A percentile compares a stretch with the other conserved stretches of the same genome.
Conservation (phyloP, 2,888 invertebrate genomes). For the Aphodius granarius region DNA sequence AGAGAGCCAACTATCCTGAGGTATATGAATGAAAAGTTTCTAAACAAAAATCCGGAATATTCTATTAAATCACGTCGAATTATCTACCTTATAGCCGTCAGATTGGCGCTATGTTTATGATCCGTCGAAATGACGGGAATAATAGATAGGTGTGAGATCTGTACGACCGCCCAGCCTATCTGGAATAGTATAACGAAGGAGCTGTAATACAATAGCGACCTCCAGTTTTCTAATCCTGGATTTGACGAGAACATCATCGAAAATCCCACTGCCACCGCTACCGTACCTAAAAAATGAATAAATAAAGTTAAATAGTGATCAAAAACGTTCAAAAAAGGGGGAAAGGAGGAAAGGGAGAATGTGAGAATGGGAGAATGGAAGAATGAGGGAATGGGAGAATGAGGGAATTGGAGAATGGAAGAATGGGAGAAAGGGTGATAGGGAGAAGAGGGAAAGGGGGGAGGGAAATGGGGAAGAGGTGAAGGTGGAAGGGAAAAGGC, state of each 20-base stretch:
- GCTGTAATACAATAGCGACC: conserved; percentile 61
- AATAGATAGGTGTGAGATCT: conserved; percentile 90
- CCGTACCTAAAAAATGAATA: conserved; percentile 57
- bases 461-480: no score
- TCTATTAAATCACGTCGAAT: neutral
- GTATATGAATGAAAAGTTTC: neutral
- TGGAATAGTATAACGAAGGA: conserved; percentile 76
- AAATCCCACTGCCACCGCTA: conserved; percentile 72
- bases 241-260: conserved; percentile 77
- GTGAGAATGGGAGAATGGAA: no score
- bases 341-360: no score
- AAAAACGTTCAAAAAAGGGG: no score
- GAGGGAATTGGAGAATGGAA: no score
- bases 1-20: neutral
- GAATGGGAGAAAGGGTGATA: no score
- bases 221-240: conserved; percentile 59
- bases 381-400: no score
- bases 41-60: neutral
- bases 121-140: conserved; percentile 79
- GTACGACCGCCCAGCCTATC: conserved; percentile 92
- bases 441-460: no score
- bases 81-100: conserved; percentile 76
- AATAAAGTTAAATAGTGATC: neutral
- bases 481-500: no score
- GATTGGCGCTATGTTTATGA: conserved; percentile 70